Evolutionary conservation across 2,888 invertebrate species (phyloP).

Genomic region (Heterodera filipjevi): DNA sequence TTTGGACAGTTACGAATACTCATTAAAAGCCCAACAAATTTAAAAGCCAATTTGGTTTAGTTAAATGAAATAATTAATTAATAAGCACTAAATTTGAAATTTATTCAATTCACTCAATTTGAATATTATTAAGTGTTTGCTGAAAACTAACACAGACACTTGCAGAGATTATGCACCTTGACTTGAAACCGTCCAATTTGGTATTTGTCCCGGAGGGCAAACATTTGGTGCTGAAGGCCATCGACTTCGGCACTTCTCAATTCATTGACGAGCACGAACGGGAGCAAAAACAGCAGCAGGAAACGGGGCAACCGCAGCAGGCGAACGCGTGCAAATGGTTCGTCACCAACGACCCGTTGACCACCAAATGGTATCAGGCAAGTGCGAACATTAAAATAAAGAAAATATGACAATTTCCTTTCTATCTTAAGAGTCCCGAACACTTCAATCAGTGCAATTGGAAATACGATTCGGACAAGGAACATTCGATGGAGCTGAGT

Average conservation of each 20-base stretch:
- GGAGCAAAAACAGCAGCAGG: neutral
- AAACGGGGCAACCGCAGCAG: neutral
- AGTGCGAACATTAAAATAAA: too few relatives aligned
- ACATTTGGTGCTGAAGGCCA: neutral
- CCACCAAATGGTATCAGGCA: neutral
- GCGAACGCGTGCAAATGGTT: conserved; percentile 2
- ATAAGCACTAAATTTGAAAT: too few relatives aligned
- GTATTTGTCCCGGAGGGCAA: neutral
- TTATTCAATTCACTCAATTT: neutral
- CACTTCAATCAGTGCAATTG: neutral
- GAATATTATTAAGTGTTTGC: too few relatives aligned
- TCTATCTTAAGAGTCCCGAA: neutral
- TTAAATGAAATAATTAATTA: too few relatives aligned
- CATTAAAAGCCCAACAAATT: too few relatives aligned
- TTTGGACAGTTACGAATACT: neutral
- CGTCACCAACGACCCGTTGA: neutral
- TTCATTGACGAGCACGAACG: conserved; percentile 12
- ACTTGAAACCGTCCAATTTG: conserved; percentile 21
- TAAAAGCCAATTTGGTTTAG: too few relatives aligned
- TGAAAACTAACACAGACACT: too few relatives aligned
- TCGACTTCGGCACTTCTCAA: conserved; percentile 19
- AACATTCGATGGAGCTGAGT: conserved; percentile 9
- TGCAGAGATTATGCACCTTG: conserved; percentile 18
- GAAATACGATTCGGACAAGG: neutral
- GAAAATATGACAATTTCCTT: too few relatives aligned